Evolutionary conservation across 2,888 invertebrate genomes (phyloP).

Genomic region (Exephanes ischioxanthus): DNA sequence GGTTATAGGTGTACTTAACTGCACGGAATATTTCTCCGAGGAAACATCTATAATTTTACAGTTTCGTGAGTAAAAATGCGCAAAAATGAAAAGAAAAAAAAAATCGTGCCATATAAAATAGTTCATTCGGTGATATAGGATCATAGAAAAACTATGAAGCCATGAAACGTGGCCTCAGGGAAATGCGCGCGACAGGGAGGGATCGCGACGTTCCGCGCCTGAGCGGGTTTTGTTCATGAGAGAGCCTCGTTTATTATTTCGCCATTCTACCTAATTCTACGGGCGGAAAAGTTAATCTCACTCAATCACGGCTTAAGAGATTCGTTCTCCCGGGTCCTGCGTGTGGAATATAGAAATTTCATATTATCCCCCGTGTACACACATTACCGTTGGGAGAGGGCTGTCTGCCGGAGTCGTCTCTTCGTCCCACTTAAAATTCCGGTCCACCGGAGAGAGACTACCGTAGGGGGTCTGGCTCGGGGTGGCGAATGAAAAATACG

Average conservation of each 20-base stretch:
- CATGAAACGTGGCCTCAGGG: neutral
- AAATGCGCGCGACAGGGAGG: neutral
- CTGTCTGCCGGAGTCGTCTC: neutral
- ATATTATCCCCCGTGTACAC: neutral
- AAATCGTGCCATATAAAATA: conserved; percentile 5
- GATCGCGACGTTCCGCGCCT: neutral
- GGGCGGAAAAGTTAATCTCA: neutral
- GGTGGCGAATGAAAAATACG: conserved; percentile 57
- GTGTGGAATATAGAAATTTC: conserved; percentile 32
- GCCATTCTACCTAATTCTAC: neutral
- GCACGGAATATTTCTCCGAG: neutral
- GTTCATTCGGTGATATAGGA: neutral
- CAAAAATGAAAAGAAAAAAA: no score
- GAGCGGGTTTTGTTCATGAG: neutral
- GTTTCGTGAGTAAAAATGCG: neutral
- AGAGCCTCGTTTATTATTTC: neutral
- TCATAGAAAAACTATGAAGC: conserved; percentile 5
- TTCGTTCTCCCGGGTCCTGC: neutral
- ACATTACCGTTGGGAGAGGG: conserved; percentile 22
- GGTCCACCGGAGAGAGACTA: neutral
- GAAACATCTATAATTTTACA: conserved; percentile 13
- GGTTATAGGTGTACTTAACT: neutral
- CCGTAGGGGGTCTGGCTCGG: conserved; percentile 15
- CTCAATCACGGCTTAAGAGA: conserved; percentile 3
- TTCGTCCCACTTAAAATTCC: conserved; percentile 40